Conservation (phyloP, 1,140 invertebrate genomes). For the Adelges cooleyi region DNA sequence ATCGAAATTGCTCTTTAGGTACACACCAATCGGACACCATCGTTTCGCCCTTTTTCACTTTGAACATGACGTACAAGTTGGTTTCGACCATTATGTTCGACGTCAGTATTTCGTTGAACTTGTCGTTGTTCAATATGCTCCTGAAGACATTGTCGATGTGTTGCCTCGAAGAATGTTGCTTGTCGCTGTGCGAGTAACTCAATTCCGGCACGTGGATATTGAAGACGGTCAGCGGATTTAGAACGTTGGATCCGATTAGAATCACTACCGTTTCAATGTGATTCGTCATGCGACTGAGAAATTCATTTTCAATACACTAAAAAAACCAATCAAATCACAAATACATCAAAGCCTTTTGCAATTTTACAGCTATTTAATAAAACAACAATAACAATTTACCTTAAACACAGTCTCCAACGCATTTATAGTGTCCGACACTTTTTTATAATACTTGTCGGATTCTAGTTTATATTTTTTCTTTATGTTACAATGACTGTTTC, state of each 20-base stretch:
- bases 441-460: slow-evolving; percentile 26
- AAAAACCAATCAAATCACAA: too few relatives aligned
- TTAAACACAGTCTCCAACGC: slow-evolving; percentile 21
- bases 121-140: slow-evolving; percentile 22
- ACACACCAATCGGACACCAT: slow-evolving; percentile 4
- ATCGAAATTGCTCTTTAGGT: not conserved
- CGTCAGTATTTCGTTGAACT: slow-evolving; percentile 19
- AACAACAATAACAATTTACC: not conserved
- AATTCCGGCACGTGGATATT: slow-evolving; percentile 22
- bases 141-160: slow-evolving; percentile 24
- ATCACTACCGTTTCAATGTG: slow-evolving; percentile 20
- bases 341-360: too few relatives aligned
- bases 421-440: not conserved
- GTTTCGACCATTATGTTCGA: slow-evolving; percentile 20
- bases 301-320: slow-evolving; percentile 22
- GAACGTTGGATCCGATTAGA: slow-evolving; percentile 17
- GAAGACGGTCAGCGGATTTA: slow-evolving; percentile 26
- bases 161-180: slow-evolving; percentile 16
- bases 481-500: not conserved
- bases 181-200: slow-evolving; percentile 19
- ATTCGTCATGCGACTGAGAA: not conserved
- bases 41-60: slow-evolving; percentile 11
- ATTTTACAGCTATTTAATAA: too few relatives aligned
- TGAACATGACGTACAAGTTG: slow-evolving; percentile 17
- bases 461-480: not conserved